Percentiles rank a stretch among this genome's conserved stretches.
Evolutionary conservation across 2,797 vertebrate species (phyloP).

Genomic region (Capromys pilorides): DNA sequence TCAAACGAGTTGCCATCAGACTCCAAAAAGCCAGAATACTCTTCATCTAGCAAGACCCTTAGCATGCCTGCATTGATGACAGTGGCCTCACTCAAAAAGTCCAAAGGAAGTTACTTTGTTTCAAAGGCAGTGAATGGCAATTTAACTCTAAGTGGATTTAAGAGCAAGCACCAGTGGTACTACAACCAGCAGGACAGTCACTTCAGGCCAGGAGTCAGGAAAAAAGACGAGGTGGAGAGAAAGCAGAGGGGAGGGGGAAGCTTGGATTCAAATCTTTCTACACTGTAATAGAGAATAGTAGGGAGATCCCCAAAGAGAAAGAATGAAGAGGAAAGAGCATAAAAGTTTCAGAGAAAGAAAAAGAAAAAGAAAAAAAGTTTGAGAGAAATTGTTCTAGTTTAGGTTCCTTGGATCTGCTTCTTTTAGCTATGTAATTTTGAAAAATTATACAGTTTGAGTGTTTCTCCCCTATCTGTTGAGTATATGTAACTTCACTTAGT

Average conservation of each 20-base stretch:
- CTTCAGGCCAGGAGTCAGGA: neutral
- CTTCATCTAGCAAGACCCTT: neutral
- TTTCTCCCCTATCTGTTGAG: neutral
- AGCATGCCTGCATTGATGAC: neutral
- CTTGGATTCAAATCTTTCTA: neutral
- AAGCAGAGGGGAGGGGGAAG: neutral
- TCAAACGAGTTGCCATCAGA: neutral
- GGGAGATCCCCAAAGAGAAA: neutral
- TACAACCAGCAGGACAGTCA: neutral
- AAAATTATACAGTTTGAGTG: neutral
- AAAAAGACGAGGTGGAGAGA: neutral
- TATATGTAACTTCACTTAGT: neutral
- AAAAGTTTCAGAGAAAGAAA: neutral
- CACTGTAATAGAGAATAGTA: neutral
- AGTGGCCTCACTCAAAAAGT: neutral
- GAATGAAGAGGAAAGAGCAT: neutral
- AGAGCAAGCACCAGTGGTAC: neutral
- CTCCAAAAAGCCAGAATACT: neutral
- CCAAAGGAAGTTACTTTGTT: neutral
- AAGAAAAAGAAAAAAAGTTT: neutral
- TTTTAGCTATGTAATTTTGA: neutral
- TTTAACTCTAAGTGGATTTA: neutral
- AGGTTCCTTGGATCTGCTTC: neutral
- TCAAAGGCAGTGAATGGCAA: neutral
- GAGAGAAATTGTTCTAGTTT: neutral